phyloP scores from a whole-genome alignment of 2,797 vertebrate genomes.

The Manis crassicaudata region DNA sequence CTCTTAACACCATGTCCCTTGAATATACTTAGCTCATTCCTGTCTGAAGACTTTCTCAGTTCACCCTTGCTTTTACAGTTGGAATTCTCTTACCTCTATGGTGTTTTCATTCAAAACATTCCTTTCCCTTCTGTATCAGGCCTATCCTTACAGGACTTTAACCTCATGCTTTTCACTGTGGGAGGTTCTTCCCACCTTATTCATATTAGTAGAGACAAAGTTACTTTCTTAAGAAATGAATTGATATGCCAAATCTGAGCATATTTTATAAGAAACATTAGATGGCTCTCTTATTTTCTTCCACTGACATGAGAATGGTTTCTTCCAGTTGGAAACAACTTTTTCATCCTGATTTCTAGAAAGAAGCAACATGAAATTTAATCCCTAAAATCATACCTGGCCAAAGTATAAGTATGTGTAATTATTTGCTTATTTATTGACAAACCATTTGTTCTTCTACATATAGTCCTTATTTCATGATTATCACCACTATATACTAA shows the following conservation, averaged over 20 bases:
- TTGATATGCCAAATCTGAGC: not conserved
- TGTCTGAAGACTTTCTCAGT: not conserved
- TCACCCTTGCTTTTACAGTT: not conserved
- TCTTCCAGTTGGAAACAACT: not conserved
- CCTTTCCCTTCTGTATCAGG: not conserved
- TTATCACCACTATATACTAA: fast-evolving
- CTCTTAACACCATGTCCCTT: not conserved
- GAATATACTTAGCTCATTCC: not conserved
- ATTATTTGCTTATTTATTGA: not conserved
- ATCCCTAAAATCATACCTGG: not conserved
- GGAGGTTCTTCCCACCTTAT: not conserved
- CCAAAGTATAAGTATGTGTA: too few species aligned
- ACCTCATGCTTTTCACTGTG: too few species aligned
- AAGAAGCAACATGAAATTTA: not conserved
- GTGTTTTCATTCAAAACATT: not conserved
- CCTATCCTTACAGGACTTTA: not conserved
- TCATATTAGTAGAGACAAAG: not conserved
- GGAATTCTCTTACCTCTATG: not conserved
- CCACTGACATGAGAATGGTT: not conserved
- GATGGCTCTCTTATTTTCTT: not conserved
- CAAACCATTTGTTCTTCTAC: not conserved
- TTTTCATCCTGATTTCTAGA: not conserved
- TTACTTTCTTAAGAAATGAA: not conserved
- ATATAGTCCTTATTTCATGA: not conserved
- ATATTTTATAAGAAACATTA: not conserved